Percentiles rank a stretch among this genome's conserved stretches.
These are phyloP conservation scores for Anas platyrhynchos DNA, from an alignment of 2,113 vertebrate genomes.

Conservation along the genomic window DNA sequence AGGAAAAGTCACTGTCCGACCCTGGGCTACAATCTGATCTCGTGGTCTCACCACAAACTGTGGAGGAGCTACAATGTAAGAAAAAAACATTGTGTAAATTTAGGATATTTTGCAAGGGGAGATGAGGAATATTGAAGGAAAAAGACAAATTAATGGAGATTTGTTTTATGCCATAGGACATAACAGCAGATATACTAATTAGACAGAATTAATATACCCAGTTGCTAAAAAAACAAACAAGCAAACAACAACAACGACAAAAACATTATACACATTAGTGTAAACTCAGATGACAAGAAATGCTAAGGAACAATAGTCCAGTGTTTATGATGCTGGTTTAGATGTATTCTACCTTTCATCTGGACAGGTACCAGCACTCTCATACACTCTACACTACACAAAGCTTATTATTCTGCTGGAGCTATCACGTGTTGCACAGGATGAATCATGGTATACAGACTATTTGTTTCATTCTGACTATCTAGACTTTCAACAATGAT, in stretches of 20 bases:
- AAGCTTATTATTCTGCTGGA: neutral
- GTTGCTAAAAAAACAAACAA: neutral
- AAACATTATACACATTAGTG: constrained; percentile 30
- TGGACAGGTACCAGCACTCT: neutral
- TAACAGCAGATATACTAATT: constrained; percentile 35
- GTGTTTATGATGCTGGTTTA: neutral
- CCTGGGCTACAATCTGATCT: constrained; percentile 97
- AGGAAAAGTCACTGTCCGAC: constrained; percentile 93
- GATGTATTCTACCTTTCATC: neutral
- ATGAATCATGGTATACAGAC: neutral
- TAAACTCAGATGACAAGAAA: constrained; percentile 6
- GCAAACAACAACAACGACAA: neutral
- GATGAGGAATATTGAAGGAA: constrained; percentile 15
- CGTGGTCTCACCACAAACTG: constrained; percentile 97
- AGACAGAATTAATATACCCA: constrained; percentile 43
- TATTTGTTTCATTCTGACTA: neutral
- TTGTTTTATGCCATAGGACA: constrained; percentile 30
- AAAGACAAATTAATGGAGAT: neutral
- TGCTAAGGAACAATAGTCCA: neutral
- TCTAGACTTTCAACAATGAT: neutral
- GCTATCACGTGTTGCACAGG: rapidly evolving
- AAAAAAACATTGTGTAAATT: constrained; percentile 59
- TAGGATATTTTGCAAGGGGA: constrained; percentile 20
- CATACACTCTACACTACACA: neutral
- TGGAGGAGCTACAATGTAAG: constrained; percentile 88